Base-by-base conservation (phyloP, 1,140 invertebrate species). In the Vanessa atalanta region DNA sequence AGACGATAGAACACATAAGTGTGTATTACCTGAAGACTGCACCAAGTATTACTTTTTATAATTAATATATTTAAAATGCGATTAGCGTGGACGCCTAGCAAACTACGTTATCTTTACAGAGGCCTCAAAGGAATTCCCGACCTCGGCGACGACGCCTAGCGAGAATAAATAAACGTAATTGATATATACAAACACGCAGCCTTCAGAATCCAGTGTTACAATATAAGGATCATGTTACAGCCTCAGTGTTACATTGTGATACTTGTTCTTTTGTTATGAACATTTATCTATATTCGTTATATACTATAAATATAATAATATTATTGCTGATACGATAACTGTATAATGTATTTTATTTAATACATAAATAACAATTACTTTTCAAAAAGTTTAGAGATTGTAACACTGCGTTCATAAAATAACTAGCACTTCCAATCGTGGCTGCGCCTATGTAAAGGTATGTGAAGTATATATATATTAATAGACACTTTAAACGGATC, bases 111-210 rank as follows among this genome's bases (percentile, higher is more conserved):
- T 26, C 26, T 76, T 87, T 88, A 23, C 83, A 91, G 89, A 69
- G 89, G 89, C 31, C 79, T 91, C 15, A 91, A 91, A 86, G 89
- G 89, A 72, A 88, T 91, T 68, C 89, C 89, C n/a, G 89, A 91
- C 72, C 80, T 91, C 9, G 86, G 83, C 43, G 87, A 87, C 16
- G 89, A 91, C 26, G 64, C 74, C 43, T 88, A 72, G 63, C 3
- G 31, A 9, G 37, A 53, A 69, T 47, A 60, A 63, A 78, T 60
- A 72, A 74, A 71, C 60, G 64, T 71, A 53, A 75, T 66, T 53
- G 64, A 67, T 69, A 63, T 61, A 70, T 5, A 47, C 48, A 70
- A 70, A 74, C 48, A 70, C 16, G 47, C 60, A 74, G 26, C 72
- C 72, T 64, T 68, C 64, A 68, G 47, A 15, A 11, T 53, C 26